Base-by-base conservation (phyloP, 1,140 invertebrate genomes). In the Cydia pomonella region DNA sequence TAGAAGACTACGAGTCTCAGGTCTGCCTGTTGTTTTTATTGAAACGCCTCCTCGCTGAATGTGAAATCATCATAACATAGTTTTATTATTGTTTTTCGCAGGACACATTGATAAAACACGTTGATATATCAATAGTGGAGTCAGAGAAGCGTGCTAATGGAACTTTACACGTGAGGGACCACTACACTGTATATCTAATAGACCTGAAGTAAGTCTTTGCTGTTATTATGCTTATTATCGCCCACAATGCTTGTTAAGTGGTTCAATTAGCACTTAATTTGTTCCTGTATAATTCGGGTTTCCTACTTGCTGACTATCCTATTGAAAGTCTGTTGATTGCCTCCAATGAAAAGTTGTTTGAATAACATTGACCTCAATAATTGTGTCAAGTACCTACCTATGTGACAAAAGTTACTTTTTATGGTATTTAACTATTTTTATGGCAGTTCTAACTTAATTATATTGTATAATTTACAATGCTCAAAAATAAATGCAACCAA, bases 61-160 rank as follows among this genome's bases (percentile, higher is more conserved):
- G n/a, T 62, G 64, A 2, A 69, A 75, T 27, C 84, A 63, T 72
- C 82, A 63, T 75, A 74, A 78, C 73, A 78, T 76, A 84, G 75
- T 84, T 79, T 78, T 73, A 44, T 80, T 80, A 77, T 81, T 80
- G 16, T 88, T 80, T 77, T 84, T 94, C 95, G 79, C 84, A 97
- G 96, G 95, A 95, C 82, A 95, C 94, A 71, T 89, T 97, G 64
- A 84, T 97, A 69, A 95, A 96, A 92, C 96, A 97, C 90, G 95
- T 97, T 91, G 96, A 97, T 89, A 97, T 97, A 80, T 95, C 95
- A 76, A 96, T 97, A 62, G 94, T 96, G 59, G 97, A 97, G 85
- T 96, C 97, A n/a, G 97, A 97, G 86, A 97, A 97, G 88, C 94
- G 97, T 77, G 95, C 95, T 21, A 96, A 96, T 88, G 95, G 96